Conservation (phyloP, 92 coral and sea anemone genomes). For the Epizoanthus scotinus region DNA sequence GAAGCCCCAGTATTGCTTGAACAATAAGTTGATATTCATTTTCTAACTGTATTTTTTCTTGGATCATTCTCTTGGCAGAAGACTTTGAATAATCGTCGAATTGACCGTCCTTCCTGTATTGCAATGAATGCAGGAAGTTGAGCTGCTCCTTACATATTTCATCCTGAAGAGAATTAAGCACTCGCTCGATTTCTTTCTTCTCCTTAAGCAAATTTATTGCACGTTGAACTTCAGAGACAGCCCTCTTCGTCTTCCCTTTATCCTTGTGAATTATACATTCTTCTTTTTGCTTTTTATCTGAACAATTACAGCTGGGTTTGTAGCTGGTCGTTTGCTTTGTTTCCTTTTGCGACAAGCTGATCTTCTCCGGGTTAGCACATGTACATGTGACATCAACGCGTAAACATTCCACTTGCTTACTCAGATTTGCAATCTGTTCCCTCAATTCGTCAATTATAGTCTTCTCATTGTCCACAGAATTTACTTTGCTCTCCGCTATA, state of each 20-base stretch:
- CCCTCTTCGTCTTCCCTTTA: not conserved
- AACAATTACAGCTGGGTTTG: not conserved
- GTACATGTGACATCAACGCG: not conserved
- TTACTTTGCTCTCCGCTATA: not conserved
- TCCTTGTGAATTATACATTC: not conserved
- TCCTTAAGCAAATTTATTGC: conserved; percentile 10
- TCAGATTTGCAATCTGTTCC: not conserved
- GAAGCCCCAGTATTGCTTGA: conserved; percentile 21
- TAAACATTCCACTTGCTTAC: not conserved
- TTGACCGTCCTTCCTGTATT: conserved; percentile 23
- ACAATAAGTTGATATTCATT: conserved; percentile 3
- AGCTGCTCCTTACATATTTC: conserved; percentile 25
- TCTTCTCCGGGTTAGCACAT: not conserved
- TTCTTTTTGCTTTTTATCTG: not conserved
- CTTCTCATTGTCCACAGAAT: not conserved
- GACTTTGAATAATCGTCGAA: conserved; percentile 12
- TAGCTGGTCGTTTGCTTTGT: not conserved
- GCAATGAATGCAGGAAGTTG: conserved; percentile 23
- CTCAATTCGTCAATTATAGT: not conserved
- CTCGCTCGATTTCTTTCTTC: conserved; percentile 21
- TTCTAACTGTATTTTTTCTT: conserved; percentile 25
- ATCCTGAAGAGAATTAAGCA: conserved; percentile 23
- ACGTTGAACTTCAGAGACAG: conserved; percentile 2
- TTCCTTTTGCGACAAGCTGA: not conserved
- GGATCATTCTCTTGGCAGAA: conserved; percentile 15